Conservation (phyloP, 2,888 invertebrate genomes). For the Drosophila borborema region DNA sequence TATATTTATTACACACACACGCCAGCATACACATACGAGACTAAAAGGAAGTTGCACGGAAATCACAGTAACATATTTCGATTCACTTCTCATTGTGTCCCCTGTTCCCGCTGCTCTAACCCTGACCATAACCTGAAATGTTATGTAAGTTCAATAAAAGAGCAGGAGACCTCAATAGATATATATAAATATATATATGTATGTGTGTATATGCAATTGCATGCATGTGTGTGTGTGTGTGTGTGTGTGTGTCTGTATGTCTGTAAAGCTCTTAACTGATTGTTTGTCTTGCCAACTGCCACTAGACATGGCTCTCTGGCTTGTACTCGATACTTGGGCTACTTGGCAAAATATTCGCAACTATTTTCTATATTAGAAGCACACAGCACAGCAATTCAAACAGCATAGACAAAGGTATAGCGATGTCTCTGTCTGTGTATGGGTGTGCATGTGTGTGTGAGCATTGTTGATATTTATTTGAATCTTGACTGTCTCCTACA, state of each 20-base stretch:
- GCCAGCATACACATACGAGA: constrained; percentile 4
- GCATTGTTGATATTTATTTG: constrained; percentile 76
- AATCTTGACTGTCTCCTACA: constrained; percentile 77
- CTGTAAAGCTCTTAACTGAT: constrained; percentile 80
- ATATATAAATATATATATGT: constrained; percentile 26
- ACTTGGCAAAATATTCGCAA: constrained; percentile 79
- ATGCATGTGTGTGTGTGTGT: constrained; percentile 13
- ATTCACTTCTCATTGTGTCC: constrained; percentile 39
- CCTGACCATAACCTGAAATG: constrained; percentile 66
- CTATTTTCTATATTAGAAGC: constrained; percentile 80
- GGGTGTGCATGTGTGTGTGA: constrained; percentile 35
- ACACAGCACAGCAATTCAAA: constrained; percentile 59
- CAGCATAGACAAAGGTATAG: constrained; percentile 66
- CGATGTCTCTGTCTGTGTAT: constrained; percentile 26
- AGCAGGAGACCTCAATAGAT: constrained; percentile 47
- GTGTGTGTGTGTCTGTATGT: constrained; percentile 29
- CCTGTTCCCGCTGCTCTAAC: constrained; percentile 32
- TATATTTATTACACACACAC: constrained; percentile 68
- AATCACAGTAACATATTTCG: constrained; percentile 72
- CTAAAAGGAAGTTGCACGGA: constrained; percentile 67
- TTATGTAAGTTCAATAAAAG: constrained; percentile 76
- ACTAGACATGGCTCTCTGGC: constrained; percentile 59
- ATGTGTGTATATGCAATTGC: constrained; percentile 11
- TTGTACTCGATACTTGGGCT: constrained; percentile 65
- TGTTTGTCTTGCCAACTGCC: constrained; percentile 82